Evolutionary conservation across 30 jellyfish, hydroid and myxozoan genomes (phyloP).

Genomic region (Turritopsis dohrnii): DNA sequence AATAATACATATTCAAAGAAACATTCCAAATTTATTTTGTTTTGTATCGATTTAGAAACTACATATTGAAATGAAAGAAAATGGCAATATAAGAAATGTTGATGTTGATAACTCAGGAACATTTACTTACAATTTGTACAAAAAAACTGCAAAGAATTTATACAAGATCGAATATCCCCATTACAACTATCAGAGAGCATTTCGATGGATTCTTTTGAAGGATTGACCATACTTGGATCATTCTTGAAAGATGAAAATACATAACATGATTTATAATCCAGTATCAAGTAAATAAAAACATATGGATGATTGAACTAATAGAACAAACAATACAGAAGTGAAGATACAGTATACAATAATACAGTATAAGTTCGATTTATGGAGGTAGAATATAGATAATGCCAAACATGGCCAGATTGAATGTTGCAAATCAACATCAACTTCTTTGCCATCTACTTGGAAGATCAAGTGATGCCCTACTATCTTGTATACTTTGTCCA

Average conservation of each 20-base stretch:
- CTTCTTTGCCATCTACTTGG: background rate
- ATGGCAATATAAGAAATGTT: too few species aligned
- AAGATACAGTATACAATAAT: too few species aligned
- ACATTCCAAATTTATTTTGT: too few species aligned
- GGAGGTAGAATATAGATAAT: conserved; percentile 11
- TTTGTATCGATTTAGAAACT: too few species aligned
- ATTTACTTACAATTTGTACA: conserved; percentile 57
- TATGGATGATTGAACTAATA: too few species aligned
- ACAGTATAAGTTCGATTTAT: too few species aligned
- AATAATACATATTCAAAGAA: too few species aligned
- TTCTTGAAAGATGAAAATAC: background rate
- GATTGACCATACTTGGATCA: conserved; percentile 21
- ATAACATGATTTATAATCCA: background rate
- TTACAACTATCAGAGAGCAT: conserved; percentile 50
- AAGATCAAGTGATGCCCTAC: conserved; percentile 14
- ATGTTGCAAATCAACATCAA: conserved; percentile 15
- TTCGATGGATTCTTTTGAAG: conserved; percentile 53
- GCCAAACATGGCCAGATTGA: conserved; percentile 16
- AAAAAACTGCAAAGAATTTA: conserved; percentile 66
- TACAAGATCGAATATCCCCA: conserved; percentile 88
- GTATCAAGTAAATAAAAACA: too few species aligned
- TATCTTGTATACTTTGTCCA: conserved; percentile 16
- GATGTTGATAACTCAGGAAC: too few species aligned
- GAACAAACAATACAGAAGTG: too few species aligned
- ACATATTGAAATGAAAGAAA: too few species aligned